Evolutionary conservation across 2,888 invertebrate species (phyloP).

Genomic region (Listrodromus nycthemerus): DNA sequence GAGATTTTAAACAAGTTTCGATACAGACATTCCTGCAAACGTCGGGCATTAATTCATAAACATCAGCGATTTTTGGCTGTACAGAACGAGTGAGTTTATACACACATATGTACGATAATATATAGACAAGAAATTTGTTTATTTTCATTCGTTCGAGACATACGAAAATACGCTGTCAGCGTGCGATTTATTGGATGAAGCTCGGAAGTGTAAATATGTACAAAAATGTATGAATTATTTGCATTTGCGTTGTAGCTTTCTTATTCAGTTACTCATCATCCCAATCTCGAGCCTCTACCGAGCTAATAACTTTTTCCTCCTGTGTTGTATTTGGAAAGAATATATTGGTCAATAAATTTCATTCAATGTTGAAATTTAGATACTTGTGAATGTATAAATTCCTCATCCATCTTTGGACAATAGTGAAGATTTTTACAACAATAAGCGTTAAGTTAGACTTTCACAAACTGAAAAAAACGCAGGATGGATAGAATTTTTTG

Average conservation of each 20-base stretch:
- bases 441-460: background rate
- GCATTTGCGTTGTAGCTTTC: constrained; percentile 30
- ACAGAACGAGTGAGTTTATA: constrained; percentile 36
- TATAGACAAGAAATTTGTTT: constrained; percentile 41
- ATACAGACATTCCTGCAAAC: constrained; percentile 58
- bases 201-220: constrained; percentile 62
- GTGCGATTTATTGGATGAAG: constrained; percentile 17
- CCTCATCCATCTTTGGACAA: background rate
- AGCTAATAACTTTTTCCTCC: constrained; percentile 7
- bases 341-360: constrained; percentile 30
- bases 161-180: constrained; percentile 1
- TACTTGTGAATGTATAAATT: background rate
- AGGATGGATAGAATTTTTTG: no score
- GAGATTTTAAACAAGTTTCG: constrained; percentile 35
- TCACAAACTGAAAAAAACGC: background rate
- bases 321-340: constrained; percentile 8
- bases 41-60: constrained; percentile 1
- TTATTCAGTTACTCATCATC: constrained; percentile 24
- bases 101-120: constrained; percentile 22
- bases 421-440: background rate
- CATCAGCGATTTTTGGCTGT: constrained; percentile 38
- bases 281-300: background rate
- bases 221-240: constrained; percentile 48
- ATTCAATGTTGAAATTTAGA: background rate
- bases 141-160: constrained; percentile 14